Percentiles rank a stretch among this genome's conserved stretches.
phyloP scores from a whole-genome alignment of 2,888 invertebrate genomes.

The Prostheceraeus crozeri region DNA sequence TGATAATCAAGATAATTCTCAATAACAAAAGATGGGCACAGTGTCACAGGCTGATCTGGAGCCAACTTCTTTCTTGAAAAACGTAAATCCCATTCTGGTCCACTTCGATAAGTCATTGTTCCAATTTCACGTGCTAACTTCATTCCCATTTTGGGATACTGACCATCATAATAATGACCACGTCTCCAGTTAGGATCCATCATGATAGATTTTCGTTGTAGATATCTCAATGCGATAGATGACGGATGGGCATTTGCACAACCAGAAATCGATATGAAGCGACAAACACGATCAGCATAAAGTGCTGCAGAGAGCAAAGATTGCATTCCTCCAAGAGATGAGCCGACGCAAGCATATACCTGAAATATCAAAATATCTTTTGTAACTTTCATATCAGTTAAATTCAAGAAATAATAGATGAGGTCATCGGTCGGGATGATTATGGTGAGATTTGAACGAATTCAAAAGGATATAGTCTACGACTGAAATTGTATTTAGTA shows the following conservation, averaged over 20 bases:
- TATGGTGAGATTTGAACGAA: too few relatives aligned
- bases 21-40: slow-evolving; percentile 54
- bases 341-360: too few relatives aligned
- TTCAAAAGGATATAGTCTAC: too few relatives aligned
- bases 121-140: slow-evolving; percentile 56
- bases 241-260: slow-evolving; percentile 53
- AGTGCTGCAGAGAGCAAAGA: too few relatives aligned
- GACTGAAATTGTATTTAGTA: too few relatives aligned
- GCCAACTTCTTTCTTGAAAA: slow-evolving; percentile 50
- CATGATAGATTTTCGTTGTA: slow-evolving; percentile 56
- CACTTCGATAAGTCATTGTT: slow-evolving; percentile 55
- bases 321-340: too few relatives aligned
- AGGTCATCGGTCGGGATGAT: too few relatives aligned
- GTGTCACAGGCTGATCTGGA: slow-evolving; percentile 43
- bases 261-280: slow-evolving; percentile 49
- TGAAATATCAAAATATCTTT: too few relatives aligned
- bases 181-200: slow-evolving; percentile 55
- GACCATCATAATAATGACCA: slow-evolving; percentile 52
- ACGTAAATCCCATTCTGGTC: slow-evolving; percentile 54
- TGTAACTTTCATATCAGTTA: too few relatives aligned
- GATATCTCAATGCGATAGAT: slow-evolving; percentile 54
- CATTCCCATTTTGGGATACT: slow-evolving; percentile 53
- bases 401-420: too few relatives aligned
- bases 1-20: slow-evolving; percentile 54
- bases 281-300: neutral